Conservation (phyloP, 2,888 invertebrate species). For the Drosophila peninsularis region DNA sequence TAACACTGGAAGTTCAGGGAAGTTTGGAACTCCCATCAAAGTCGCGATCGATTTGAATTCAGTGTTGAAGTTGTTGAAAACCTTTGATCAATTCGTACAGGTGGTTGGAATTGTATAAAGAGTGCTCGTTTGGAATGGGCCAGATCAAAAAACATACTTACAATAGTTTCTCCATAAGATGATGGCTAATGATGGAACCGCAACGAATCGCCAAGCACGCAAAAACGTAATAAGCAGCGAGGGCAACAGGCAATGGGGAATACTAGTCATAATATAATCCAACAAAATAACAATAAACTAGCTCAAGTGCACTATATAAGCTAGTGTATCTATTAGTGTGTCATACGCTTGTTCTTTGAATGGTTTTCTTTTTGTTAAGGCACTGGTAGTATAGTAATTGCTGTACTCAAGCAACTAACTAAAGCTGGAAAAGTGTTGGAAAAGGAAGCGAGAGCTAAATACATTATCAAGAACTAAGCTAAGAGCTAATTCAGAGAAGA, state of each 20-base stretch:
- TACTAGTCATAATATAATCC: background rate
- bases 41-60: constrained; percentile 81
- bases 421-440: background rate
- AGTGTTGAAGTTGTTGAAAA: constrained; percentile 55
- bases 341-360: constrained; percentile 10
- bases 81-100: constrained; percentile 57
- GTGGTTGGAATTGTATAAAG: constrained; percentile 84
- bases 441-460: background rate
- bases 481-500: background rate
- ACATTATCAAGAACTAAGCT: background rate
- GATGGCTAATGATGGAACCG: constrained; percentile 35
- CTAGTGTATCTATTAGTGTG: constrained; percentile 15
- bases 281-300: background rate
- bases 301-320: constrained; percentile 5
- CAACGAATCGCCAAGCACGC: constrained; percentile 38
- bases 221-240: constrained; percentile 55
- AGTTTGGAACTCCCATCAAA: constrained; percentile 45
- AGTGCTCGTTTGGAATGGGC: constrained; percentile 83
- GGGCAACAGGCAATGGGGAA: constrained; percentile 39
- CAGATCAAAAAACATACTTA: constrained; percentile 77
- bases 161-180: constrained; percentile 62
- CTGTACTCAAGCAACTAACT: constrained; percentile 51
- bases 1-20: constrained; percentile 49
- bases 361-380: constrained; percentile 54
- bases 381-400: constrained; percentile 74